Conservation (phyloP, 2,113 vertebrate genomes). For the Hymenochirus boettgeri region DNA sequence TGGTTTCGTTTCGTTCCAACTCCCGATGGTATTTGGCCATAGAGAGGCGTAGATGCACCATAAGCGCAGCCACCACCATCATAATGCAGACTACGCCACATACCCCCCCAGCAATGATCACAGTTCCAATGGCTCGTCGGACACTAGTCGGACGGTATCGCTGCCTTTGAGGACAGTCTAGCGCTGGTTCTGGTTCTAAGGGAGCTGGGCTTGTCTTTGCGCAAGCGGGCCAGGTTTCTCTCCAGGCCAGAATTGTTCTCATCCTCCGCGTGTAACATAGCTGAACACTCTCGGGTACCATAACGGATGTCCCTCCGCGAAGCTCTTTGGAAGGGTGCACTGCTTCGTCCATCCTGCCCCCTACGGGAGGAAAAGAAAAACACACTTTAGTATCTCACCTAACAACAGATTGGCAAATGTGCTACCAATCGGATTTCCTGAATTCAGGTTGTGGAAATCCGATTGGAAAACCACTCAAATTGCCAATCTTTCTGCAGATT, state of each 20-base stretch:
- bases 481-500: too few relatives aligned
- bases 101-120: conserved; percentile 94
- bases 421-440: too few relatives aligned
- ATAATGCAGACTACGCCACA: conserved; percentile 96
- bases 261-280: conserved; percentile 91
- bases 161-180: conserved; percentile 71
- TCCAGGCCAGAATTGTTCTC: conserved; percentile 73
- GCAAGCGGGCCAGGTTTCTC: conserved; percentile 75
- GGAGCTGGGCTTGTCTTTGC: conserved; percentile 64
- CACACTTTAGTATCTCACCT: too few relatives aligned
- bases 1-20: conserved; percentile 94
- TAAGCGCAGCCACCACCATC: conserved; percentile 98
- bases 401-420: too few relatives aligned
- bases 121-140: conserved; percentile 90
- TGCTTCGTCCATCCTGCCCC: conserved; percentile 89
- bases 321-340: conserved; percentile 96
- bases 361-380: conserved; percentile 60
- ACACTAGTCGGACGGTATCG: conserved; percentile 86
- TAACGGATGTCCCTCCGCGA: conserved; percentile 87
- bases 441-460: too few relatives aligned
- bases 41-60: conserved; percentile 94
- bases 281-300: conserved; percentile 96
- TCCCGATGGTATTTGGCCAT: conserved; percentile 96
- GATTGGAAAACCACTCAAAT: too few relatives aligned
- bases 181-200: conserved; percentile 61